Base-by-base conservation (phyloP, 2,113 vertebrate species). In the Nanorana parkeri region DNA sequence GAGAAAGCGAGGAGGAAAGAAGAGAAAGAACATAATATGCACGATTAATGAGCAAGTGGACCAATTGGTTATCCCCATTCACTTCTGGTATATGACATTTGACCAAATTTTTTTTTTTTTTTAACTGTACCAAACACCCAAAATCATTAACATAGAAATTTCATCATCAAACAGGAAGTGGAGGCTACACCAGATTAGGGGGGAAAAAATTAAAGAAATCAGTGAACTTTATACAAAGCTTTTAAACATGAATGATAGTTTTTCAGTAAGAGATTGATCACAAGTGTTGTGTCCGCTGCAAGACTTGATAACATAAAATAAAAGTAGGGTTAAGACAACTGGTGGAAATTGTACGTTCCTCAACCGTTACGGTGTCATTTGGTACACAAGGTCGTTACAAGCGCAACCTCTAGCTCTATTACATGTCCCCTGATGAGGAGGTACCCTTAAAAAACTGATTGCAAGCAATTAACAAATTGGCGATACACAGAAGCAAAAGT, bases 401-500 rank as follows among this genome's bases (percentile, higher is more conserved):
- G 5, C 26, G 23, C 15, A 72, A 89, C 87, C 88, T 89, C 89
- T 90, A 88, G 83, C 80, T 87, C 87, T 75, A 78, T 85, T 84
- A 84, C 36, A 61, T 29, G 47, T 80, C 91, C 86, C 90, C 86
- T 86, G 36, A 66, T 85, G 89, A 85, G 86, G 89, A 84, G 76
- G 81, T 90, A n/a, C 92, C 93, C 95, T 91, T 61, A 26, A 92
- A n/a, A 89, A 93, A 95, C 94, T 93, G 96, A 92, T 97, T 95
- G 95, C 93, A 97, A 95, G 94, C 94, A 93, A 87, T 91, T 92
- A 87, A 95, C 94, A 93, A 94, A 91, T 90, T 88, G 90, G 89
- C 91, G 92, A 95, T 94, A 95, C 95, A 98, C 91, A 94, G 92
- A 98, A 98, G 96, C 97, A 98, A 99, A 77, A 97, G 96, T 98